These are phyloP conservation scores for Aplodontia rufa DNA, from an alignment of 2,113 vertebrate species.

Conservation along the genomic window DNA sequence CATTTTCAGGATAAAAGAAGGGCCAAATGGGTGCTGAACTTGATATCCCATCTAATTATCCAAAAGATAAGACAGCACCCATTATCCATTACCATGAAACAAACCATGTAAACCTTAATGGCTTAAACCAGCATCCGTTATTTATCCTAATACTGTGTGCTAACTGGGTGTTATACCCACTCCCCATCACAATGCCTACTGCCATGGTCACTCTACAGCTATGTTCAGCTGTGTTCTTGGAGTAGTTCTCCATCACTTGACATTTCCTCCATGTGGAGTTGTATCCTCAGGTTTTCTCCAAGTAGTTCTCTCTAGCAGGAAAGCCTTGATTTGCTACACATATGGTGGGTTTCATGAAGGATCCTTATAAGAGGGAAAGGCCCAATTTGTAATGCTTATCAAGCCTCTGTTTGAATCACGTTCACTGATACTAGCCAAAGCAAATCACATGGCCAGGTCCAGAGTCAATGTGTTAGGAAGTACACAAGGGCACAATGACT, in stretches of 20 bases:
- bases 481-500: not conserved
- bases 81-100: not conserved
- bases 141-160: not conserved
- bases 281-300: not conserved
- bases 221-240: fast-evolving
- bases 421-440: not conserved
- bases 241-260: not conserved
- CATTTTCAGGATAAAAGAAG: not conserved
- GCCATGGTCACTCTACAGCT: fast-evolving
- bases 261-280: not conserved
- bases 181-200: fast-evolving
- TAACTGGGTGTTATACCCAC: not conserved
- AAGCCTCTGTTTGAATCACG: not conserved
- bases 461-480: not conserved
- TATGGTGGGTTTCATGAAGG: not conserved
- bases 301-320: not conserved
- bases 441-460: not conserved
- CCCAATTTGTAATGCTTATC: not conserved
- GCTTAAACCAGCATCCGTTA: not conserved
- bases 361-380: not conserved
- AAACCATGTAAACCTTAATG: not conserved
- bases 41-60: not conserved
- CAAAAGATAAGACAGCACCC: not conserved
- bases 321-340: not conserved
- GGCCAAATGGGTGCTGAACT: not conserved